Conservation (phyloP, 2,797 vertebrate genomes). For the Myioborus melanocephalus region DNA sequence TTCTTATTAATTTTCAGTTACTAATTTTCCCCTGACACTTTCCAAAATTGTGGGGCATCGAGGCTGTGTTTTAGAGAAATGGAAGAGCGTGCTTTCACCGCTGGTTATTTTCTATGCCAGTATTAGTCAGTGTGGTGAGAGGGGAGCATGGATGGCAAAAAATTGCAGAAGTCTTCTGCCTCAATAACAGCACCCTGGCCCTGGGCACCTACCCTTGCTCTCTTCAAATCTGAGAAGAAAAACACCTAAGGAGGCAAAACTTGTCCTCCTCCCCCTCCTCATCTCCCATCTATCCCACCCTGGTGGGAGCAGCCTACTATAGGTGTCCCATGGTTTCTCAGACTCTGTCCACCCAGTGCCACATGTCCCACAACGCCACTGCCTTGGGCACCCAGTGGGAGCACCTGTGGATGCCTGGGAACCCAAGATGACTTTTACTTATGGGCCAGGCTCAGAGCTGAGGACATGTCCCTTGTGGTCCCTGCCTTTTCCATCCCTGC, state of each 20-base stretch:
- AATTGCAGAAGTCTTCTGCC: background rate
- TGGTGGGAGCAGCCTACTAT: background rate
- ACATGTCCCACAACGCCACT: background rate
- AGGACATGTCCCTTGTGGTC: background rate
- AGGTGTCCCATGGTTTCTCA: background rate
- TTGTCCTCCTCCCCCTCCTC: background rate
- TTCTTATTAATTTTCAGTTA: background rate
- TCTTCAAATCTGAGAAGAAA: background rate
- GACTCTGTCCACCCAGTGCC: background rate
- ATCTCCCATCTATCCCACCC: background rate
- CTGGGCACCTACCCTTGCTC: background rate
- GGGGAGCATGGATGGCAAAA: fast-evolving
- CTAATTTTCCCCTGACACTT: background rate
- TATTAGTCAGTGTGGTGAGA: background rate
- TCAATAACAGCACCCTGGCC: background rate
- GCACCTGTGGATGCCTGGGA: background rate
- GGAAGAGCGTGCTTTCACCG: background rate
- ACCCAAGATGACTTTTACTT: background rate
- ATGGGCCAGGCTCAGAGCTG: background rate
- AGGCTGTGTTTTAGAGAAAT: background rate
- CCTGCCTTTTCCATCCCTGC: background rate
- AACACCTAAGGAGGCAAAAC: background rate
- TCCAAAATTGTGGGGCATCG: fast-evolving
- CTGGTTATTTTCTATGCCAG: background rate
- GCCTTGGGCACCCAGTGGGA: background rate